Percentiles rank a stretch among this genome's conserved stretches.
phyloP scores from a whole-genome alignment of 1,140 invertebrate genomes.

The Hetaerina americana region DNA sequence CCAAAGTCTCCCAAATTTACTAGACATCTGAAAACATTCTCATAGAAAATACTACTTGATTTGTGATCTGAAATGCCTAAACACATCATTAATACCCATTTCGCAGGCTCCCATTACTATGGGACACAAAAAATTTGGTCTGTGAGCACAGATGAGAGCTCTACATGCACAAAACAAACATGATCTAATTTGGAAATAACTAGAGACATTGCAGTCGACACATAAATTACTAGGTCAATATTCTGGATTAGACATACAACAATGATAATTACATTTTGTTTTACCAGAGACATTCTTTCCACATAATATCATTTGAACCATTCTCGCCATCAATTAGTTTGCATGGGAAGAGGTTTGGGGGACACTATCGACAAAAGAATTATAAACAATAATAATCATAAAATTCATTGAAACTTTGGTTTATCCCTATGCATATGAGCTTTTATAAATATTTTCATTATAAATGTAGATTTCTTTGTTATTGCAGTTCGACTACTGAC shows the following conservation, averaged over 20 bases:
- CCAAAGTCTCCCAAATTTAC: background rate
- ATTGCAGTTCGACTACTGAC: background rate
- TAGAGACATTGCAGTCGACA: no score
- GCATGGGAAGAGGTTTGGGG: background rate
- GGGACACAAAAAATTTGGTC: background rate
- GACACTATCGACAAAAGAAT: background rate
- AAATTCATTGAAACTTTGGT: background rate
- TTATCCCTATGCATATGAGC: background rate
- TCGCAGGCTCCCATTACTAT: background rate
- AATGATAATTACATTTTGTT: background rate
- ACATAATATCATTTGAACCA: no score
- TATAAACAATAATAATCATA: background rate
- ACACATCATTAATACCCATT: background rate
- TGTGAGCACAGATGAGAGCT: background rate
- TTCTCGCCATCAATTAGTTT: no score
- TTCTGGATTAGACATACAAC: background rate
- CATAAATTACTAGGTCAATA: no score
- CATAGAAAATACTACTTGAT: background rate
- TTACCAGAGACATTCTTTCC: background rate
- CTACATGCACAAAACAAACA: background rate
- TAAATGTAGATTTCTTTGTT: background rate
- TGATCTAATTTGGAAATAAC: background rate
- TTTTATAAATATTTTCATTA: background rate
- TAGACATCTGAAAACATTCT: background rate
- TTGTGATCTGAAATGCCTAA: background rate